Base-by-base conservation (phyloP, 2,888 invertebrate genomes). In the Volucella inanis region DNA sequence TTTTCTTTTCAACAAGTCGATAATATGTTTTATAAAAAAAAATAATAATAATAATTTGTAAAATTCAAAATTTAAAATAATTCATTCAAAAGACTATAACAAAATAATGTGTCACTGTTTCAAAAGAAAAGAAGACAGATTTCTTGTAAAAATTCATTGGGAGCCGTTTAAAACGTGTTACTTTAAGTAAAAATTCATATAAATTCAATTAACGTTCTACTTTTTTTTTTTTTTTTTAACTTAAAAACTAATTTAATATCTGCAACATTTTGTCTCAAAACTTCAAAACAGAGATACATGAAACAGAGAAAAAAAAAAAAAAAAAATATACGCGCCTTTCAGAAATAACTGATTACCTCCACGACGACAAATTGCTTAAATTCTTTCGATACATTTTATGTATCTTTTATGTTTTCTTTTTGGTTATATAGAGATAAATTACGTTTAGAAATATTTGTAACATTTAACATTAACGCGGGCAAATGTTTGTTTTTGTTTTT, bases 381-480 rank as follows among this genome's bases (percentile, higher is more conserved):
- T 77, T 77, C 65, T 54, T 65, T 76, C 22, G 71, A 77, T 81
- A 85, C 85, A 85, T 81, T 12, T 68, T 64, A 71, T 81, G 80
- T 85, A 80, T 43, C 55, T 52, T 38, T 84, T 47, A 43, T 65
- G 70, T 52, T 50, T 18, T 55, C 15, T 31, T 65, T 12, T 45
- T 62, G 22, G 31, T 31, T 62, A 67, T 55, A 49, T 39, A 61
- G 18, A 65, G 55, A 81, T 81, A 81, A 85, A 85, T 81, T 72
- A 81, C 85, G 85, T 72, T 81, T 22, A 85, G 61, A 59, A 31
- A 31, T 31, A 57, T 79, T 84, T 79, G 72, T 84, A 65, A 84
- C 85, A 85, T 81, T 72, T 85, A 85, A 86, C 82, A 86, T 70
- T 82, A 74, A 86, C 72, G 59, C 62, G 72, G 72, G 76, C 64